Conservation (phyloP, 2,797 vertebrate species). For the Sciaenops ocellatus region DNA sequence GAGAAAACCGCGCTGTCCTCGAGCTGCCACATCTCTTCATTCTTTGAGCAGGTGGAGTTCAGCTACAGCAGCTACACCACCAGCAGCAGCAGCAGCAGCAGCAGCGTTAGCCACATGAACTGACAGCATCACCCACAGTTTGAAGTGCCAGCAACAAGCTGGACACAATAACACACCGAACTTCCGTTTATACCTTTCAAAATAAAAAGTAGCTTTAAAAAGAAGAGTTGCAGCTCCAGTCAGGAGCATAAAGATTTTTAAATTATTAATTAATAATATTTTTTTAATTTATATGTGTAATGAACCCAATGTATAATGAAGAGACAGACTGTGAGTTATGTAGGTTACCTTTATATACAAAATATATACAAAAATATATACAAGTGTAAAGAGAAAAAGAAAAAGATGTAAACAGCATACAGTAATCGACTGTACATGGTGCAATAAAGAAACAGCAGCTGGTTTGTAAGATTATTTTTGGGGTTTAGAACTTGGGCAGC, state of each 20-base stretch:
- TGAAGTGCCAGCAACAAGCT: conserved; percentile 32
- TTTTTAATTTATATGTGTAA: too few species aligned
- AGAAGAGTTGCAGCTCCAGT: neutral
- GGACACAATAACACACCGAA: rapidly evolving
- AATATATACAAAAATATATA: too few species aligned
- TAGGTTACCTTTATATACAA: too few species aligned
- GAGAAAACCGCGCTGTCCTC: conserved; percentile 26
- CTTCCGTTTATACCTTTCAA: conserved; percentile 42
- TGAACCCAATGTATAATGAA: neutral
- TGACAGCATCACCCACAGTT: conserved; percentile 75
- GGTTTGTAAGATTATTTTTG: too few species aligned
- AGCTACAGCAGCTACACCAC: too few species aligned
- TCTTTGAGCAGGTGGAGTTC: conserved; percentile 38
- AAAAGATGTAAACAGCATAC: too few species aligned
- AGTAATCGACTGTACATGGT: too few species aligned
- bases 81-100: conserved; percentile 10
- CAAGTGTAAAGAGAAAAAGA: too few species aligned
- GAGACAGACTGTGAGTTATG: neutral
- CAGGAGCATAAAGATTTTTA: neutral
- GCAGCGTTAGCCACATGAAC: conserved; percentile 63
- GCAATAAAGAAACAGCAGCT: too few species aligned
- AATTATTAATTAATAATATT: neutral
- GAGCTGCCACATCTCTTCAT: conserved; percentile 56
- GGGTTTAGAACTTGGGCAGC: too few species aligned
- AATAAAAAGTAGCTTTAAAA: conserved; percentile 29